phyloP scores from a whole-genome alignment of 2,113 vertebrate genomes.

The Oceanites oceanicus region DNA sequence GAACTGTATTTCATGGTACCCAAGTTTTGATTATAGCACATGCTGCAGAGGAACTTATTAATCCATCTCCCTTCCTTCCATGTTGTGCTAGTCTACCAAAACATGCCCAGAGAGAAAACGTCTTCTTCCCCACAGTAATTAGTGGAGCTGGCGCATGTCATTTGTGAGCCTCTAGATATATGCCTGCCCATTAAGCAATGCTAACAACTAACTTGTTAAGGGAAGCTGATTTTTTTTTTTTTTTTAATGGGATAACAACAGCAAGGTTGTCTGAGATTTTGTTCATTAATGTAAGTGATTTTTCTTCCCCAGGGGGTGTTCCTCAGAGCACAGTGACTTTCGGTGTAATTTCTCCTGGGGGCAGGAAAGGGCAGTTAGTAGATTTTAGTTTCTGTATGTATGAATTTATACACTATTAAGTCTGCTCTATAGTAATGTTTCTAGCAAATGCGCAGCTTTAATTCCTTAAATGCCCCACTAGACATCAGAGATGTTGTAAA shows the following conservation, averaged over 20 bases:
- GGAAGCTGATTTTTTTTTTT: not conserved
- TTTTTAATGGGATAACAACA: not conserved
- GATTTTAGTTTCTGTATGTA: not conserved
- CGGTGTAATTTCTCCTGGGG: not conserved
- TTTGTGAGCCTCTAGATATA: not conserved
- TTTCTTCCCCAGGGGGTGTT: not conserved
- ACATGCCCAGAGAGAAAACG: not conserved
- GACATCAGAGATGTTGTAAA: not conserved
- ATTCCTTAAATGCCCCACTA: not conserved
- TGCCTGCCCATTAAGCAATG: not conserved
- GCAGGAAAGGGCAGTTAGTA: not conserved
- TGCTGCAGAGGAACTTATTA: not conserved
- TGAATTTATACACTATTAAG: not conserved
- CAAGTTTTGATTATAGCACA: not conserved
- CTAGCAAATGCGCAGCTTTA: not conserved
- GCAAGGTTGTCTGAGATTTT: not conserved
- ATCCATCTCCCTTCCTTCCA: not conserved
- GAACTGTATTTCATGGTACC: not conserved
- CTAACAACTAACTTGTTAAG: not conserved
- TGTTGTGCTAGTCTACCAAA: not conserved
- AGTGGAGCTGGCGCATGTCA: rapidly evolving
- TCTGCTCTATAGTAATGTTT: not conserved
- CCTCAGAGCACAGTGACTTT: not conserved
- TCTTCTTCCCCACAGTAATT: not conserved
- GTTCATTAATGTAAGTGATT: not conserved